Conservation (phyloP, 1,140 invertebrate genomes). For the Oedothorax gibbosus region DNA sequence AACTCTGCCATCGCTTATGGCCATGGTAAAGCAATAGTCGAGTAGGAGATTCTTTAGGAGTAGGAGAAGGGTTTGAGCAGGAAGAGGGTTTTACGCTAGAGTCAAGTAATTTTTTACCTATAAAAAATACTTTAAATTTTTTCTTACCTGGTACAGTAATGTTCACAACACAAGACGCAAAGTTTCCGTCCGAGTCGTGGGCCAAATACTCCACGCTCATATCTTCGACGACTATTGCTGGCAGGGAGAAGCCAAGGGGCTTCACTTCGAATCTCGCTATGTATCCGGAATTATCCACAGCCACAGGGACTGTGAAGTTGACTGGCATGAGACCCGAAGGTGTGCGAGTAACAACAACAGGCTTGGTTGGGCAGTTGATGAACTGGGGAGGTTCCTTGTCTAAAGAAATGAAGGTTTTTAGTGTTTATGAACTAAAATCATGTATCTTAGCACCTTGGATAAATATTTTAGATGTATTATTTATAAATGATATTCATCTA, state of each 20-base stretch:
- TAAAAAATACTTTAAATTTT: neutral
- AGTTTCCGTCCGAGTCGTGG: constrained; percentile 96
- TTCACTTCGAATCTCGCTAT: constrained; percentile 92
- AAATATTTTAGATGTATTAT: neutral
- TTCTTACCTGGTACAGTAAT: constrained; percentile 85
- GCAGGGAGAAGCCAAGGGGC: constrained; percentile 90
- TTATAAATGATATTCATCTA: no score
- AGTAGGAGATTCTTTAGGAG: no score
- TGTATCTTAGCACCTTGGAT: neutral
- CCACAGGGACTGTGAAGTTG: constrained; percentile 92
- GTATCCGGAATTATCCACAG: constrained; percentile 92
- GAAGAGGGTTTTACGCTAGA: no score
- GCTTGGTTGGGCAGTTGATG: constrained; percentile 93
- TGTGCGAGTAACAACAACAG: constrained; percentile 89
- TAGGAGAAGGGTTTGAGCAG: no score
- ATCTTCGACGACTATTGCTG: constrained; percentile 88
- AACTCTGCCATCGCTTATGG: no score
- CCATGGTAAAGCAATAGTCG: no score
- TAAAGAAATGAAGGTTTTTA: constrained; percentile 64
- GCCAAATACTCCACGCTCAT: constrained; percentile 95
- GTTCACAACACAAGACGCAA: constrained; percentile 96
- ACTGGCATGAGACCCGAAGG: constrained; percentile 86
- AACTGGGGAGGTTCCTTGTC: constrained; percentile 97
- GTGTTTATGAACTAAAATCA: no score
- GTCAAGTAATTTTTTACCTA: no score